Evolutionary conservation across 2,113 vertebrate genomes (phyloP).

Genomic region (Scartelaos histophorus): DNA sequence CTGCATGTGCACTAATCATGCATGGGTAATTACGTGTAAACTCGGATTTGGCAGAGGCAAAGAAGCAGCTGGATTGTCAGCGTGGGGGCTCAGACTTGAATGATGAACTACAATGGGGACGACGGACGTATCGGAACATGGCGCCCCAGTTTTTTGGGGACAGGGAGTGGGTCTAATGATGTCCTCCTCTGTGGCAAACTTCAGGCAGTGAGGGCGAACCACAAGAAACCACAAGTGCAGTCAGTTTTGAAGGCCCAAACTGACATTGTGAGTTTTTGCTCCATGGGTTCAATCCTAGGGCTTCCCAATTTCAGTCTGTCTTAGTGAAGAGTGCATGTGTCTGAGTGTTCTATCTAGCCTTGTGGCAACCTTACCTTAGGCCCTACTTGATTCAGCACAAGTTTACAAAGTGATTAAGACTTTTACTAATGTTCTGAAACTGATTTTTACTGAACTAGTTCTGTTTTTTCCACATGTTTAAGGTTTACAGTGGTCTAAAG

Average conservation of each 20-base stretch:
- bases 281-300: background rate
- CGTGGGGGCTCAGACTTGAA: conserved; percentile 32
- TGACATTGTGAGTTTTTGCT: background rate
- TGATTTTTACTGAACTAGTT: too few relatives aligned
- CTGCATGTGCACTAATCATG: conserved; percentile 38
- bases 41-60: conserved; percentile 45
- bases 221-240: background rate
- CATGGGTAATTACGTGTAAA: conserved; percentile 57
- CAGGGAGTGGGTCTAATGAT: conserved; percentile 18
- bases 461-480: too few relatives aligned
- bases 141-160: conserved; percentile 14
- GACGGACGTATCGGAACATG: conserved; percentile 31
- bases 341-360: too few relatives aligned
- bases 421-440: too few relatives aligned
- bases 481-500: too few relatives aligned
- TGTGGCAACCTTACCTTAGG: too few relatives aligned
- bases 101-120: conserved; percentile 22
- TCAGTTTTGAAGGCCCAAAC: background rate
- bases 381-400: too few relatives aligned
- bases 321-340: background rate
- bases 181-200: conserved; percentile 20
- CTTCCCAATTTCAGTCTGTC: background rate
- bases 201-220: background rate
- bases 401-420: too few relatives aligned
- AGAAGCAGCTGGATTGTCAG: conserved; percentile 38